A percentile compares a stretch with the other conserved stretches of the same genome.
phyloP scores from a whole-genome alignment of 2,797 vertebrate species.

The Scolopax bukidnonensis region DNA sequence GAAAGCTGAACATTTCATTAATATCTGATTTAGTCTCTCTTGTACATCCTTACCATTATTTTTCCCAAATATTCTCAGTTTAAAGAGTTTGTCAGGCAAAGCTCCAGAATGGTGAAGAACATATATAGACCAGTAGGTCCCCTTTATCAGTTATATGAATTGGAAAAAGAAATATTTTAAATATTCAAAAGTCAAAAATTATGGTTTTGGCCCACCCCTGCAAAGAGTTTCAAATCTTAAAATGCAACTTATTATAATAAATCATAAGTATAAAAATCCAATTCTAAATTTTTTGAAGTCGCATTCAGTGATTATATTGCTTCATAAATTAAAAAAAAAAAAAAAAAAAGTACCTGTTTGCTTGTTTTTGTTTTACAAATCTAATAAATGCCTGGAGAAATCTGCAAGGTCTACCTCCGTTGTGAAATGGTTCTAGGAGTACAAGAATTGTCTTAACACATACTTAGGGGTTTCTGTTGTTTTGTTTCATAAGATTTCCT shows the following conservation, averaged over 20 bases:
- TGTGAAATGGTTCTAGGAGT: background rate
- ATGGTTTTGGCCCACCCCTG: background rate
- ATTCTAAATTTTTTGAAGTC: background rate
- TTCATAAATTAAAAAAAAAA: background rate
- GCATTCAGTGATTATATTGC: background rate
- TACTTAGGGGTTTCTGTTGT: background rate
- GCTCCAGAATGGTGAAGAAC: background rate
- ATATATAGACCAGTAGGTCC: background rate
- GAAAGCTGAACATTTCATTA: background rate
- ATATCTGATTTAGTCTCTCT: background rate
- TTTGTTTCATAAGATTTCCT: background rate
- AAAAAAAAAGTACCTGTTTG: background rate
- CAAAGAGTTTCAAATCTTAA: slow-evolving; percentile 32
- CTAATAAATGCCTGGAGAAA: background rate
- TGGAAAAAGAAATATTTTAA: slow-evolving; percentile 24
- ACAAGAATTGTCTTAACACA: background rate
- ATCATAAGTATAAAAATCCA: slow-evolving; percentile 8
- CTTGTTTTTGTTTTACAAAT: background rate
- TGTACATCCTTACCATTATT: background rate
- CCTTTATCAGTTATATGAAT: background rate
- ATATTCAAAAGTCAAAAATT: background rate
- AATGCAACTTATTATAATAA: background rate
- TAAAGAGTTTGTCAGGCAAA: background rate
- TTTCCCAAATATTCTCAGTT: slow-evolving; percentile 16
- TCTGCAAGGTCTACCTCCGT: background rate